These are phyloP conservation scores for Collichthys lucidus DNA, from an alignment of 2,113 vertebrate species.

Conservation along the genomic window DNA sequence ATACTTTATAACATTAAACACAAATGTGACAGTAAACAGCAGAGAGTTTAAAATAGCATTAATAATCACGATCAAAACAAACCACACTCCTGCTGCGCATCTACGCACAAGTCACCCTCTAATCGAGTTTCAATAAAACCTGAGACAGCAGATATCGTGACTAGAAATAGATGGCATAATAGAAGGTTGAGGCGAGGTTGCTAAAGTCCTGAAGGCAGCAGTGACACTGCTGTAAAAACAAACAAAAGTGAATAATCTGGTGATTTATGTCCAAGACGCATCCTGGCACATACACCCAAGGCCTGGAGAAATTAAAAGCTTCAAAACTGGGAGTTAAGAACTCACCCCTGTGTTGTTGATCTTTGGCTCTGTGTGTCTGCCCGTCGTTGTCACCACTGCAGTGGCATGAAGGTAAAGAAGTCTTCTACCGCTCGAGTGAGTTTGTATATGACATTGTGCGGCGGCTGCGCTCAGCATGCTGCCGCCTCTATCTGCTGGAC, in stretches of 20 bases:
- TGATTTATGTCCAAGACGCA: background rate
- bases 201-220: background rate
- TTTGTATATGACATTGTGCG: constrained; percentile 46
- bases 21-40: background rate
- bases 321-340: background rate
- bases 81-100: constrained; percentile 31
- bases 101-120: constrained; percentile 33
- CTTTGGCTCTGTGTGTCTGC: constrained; percentile 27
- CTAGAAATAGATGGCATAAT: background rate
- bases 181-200: background rate
- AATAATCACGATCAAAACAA: constrained; percentile 6
- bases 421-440: constrained; percentile 19
- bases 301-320: background rate
- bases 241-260: rapidly evolving
- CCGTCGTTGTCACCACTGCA: constrained; percentile 27
- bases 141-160: no score
- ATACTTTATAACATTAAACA: background rate
- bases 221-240: background rate
- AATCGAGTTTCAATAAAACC: background rate
- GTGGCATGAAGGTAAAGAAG: constrained; percentile 55
- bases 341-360: constrained; percentile 39
- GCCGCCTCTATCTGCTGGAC: constrained; percentile 71
- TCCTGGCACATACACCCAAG: constrained; percentile 11
- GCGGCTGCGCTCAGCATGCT: constrained; percentile 57
- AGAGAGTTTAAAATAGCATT: background rate